These are phyloP conservation scores for Anoplolepis gracilipes DNA, from an alignment of 1,140 invertebrate species.

Conservation along the genomic window DNA sequence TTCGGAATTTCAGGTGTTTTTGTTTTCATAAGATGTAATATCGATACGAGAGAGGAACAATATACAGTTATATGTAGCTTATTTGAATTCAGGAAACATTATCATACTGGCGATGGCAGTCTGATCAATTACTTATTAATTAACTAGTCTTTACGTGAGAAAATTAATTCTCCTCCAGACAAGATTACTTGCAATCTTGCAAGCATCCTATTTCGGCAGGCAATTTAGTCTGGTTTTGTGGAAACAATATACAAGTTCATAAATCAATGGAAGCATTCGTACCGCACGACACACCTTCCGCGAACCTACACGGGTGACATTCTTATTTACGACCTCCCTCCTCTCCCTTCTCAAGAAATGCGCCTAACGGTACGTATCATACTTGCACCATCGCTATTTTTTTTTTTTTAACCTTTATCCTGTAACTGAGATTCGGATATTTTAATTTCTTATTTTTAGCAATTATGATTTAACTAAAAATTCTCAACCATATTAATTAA, in stretches of 20 bases:
- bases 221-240: not conserved
- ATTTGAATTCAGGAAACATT: not conserved
- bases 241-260: constrained; percentile 14
- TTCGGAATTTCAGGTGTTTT: constrained; percentile 8
- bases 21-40: not conserved
- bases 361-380: constrained; percentile 38
- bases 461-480: not conserved
- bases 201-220: not conserved
- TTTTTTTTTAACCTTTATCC: constrained; percentile 21
- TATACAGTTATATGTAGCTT: not conserved
- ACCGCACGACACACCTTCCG: constrained; percentile 31
- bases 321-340: constrained; percentile 33
- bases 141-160: not conserved
- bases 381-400: constrained; percentile 14
- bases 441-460: not conserved
- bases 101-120: not conserved
- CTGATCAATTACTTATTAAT: constrained; percentile 2
- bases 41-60: constrained; percentile 18
- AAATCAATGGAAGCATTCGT: constrained; percentile 33
- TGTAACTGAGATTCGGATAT: not conserved
- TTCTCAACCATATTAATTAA: not conserved
- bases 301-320: constrained; percentile 23
- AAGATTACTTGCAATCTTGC: not conserved
- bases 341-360: not conserved
- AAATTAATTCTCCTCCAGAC: not conserved